Base-by-base conservation (phyloP, 1,140 invertebrate species). In the Musca vetustissima region DNA sequence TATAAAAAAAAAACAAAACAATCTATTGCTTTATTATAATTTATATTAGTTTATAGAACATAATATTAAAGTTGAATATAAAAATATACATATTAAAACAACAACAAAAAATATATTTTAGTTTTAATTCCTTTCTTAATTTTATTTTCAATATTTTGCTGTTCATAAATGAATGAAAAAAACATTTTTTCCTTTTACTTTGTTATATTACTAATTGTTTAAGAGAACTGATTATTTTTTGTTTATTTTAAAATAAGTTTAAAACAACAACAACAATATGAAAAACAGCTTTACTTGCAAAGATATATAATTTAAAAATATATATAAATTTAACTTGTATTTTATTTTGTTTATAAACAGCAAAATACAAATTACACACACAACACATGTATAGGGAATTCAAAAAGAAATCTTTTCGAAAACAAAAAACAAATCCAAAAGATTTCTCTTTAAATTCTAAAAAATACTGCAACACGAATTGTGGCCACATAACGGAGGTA, bases 311-410 rank as follows among this genome's bases (percentile, higher is more conserved):
- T 17, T 17, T 17, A 32, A 36, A 36, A 32, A 59, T 17, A 43
- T 43, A 59, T 36, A 17, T 15, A 59, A 59, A 36, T 36, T 19
- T 21, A 19, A 19, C n/a, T n/a, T n/a, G n/a, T n/a, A n/a, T n/a
- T n/a, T n/a, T 19, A 52, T 21, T 19, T 66, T 68, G 55, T 71
- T 72, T 70, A 67, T 76, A 73, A 77, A 74, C 76, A 75, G 74
- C 73, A 73, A 61, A 57, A 43, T 43, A 43, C 6, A 9, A 8
- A 43, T 43, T n/a, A 32, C 53, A 57, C 36, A 28, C 28, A 28
- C 28, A 28, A 8, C 28, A 28, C 3, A 28, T 28, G 1, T 43
- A 43, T 8, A 9, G 36, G 25, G 25, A 57, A 28, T 57, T 57
- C 25, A 24, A 57, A 57, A 2, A 57, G 25, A 57, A 57, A 24